These are phyloP conservation scores for Sciaenops ocellatus DNA, from an alignment of 2,797 vertebrate genomes.

Conservation along the genomic window DNA sequence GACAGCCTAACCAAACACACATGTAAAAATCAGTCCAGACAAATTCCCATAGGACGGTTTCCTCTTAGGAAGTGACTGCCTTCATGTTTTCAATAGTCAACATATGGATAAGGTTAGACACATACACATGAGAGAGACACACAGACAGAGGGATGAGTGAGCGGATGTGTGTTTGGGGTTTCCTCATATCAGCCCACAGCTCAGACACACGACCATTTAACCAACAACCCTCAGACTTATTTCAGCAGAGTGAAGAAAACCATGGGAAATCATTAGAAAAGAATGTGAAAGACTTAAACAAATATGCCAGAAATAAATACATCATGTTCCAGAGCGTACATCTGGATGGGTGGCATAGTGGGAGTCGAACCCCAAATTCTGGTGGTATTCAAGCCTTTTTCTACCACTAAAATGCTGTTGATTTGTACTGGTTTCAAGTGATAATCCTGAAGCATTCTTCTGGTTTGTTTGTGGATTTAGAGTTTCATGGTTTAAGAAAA, in stretches of 20 bases:
- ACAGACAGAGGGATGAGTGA: constrained; percentile 59
- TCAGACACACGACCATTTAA: constrained; percentile 26
- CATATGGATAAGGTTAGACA: constrained; percentile 75
- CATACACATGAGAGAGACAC: constrained; percentile 35
- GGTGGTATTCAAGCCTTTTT: neutral
- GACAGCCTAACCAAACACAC: constrained; percentile 67
- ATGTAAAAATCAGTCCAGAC: constrained; percentile 60
- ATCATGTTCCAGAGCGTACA: neutral
- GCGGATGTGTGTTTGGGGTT: constrained; percentile 56
- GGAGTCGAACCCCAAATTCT: neutral
- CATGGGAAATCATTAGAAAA: constrained; percentile 11
- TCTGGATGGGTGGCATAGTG: neutral
- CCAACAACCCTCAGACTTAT: constrained; percentile 36
- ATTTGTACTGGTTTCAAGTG: neutral
- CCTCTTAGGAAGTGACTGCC: constrained; percentile 59
- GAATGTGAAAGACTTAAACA: constrained; percentile 22
- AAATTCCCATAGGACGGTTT: constrained; percentile 58
- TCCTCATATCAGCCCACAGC: constrained; percentile 21
- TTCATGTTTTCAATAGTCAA: constrained; percentile 54
- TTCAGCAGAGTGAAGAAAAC: constrained; percentile 11
- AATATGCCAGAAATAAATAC: constrained; percentile 21
- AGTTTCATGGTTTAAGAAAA: neutral
- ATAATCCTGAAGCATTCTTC: neutral
- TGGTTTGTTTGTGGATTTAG: neutral
- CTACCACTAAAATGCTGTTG: neutral